A percentile compares a stretch with the other conserved stretches of the same genome.
These are phyloP conservation scores for Illadopsis cleaveri DNA, from an alignment of 2,113 vertebrate species.

Conservation along the genomic window DNA sequence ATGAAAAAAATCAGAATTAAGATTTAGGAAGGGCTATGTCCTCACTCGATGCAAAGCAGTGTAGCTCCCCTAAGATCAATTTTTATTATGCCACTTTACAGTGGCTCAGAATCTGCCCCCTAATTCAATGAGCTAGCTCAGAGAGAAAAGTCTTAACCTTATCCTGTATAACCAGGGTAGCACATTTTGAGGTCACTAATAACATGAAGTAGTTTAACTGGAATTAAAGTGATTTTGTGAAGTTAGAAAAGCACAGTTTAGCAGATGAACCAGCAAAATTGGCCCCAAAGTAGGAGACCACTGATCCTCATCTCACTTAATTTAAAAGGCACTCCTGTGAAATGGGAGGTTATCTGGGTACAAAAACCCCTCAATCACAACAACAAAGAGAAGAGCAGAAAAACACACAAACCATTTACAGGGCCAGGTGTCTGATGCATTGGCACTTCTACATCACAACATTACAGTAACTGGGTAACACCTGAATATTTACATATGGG, in stretches of 20 bases:
- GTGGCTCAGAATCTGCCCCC: neutral
- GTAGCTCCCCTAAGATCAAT: neutral
- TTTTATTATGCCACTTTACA: slow-evolving; percentile 7
- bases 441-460: neutral
- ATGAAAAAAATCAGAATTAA: neutral
- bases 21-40: neutral
- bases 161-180: neutral
- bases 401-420: neutral
- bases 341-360: neutral
- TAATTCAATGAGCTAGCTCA: neutral
- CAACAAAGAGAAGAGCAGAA: neutral
- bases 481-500: neutral
- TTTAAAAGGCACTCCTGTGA: neutral
- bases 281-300: neutral
- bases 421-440: neutral
- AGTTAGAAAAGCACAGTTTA: slow-evolving; percentile 18
- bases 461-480: neutral
- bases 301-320: slow-evolving; percentile 15
- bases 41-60: neutral
- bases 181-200: slow-evolving; percentile 32
- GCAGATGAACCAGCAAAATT: slow-evolving; percentile 17
- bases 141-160: slow-evolving; percentile 28
- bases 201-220: slow-evolving; percentile 31
- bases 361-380: neutral
- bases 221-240: slow-evolving; percentile 39